Conservation (phyloP, 2,888 invertebrate genomes). For the Eucriotettix oculatus region DNA sequence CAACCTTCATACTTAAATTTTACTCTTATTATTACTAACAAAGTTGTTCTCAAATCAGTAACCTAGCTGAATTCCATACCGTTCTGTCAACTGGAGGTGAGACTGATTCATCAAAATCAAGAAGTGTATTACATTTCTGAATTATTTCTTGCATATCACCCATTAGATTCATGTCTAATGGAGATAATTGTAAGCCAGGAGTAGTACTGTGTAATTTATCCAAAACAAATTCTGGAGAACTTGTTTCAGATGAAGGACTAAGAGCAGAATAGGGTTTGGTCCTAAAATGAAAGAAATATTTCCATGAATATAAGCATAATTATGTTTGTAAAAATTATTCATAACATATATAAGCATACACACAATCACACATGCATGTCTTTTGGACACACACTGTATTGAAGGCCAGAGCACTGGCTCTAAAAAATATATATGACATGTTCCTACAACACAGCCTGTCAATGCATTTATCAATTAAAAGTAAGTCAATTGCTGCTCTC, state of each 20-base stretch:
- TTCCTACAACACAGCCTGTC: too few species aligned
- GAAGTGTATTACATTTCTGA: slow-evolving; percentile 19
- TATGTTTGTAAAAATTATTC: too few species aligned
- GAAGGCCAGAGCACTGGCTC: too few species aligned
- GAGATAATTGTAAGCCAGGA: slow-evolving; percentile 24
- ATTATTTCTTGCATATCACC: slow-evolving; percentile 46
- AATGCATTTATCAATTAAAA: too few species aligned
- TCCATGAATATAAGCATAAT: too few species aligned
- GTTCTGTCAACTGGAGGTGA: slow-evolving; percentile 41
- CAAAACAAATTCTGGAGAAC: background rate
- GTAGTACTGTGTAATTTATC: background rate
- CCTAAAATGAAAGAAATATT: background rate
- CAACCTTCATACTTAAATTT: too few species aligned
- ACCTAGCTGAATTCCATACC: slow-evolving; percentile 4
- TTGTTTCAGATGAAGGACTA: background rate
- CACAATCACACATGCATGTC: too few species aligned
- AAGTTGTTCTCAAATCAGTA: background rate
- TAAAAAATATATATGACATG: too few species aligned
- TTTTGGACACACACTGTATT: too few species aligned
- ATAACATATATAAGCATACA: too few species aligned
- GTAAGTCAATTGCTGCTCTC: too few species aligned
- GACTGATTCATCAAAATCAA: slow-evolving; percentile 23
- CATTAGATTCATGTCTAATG: slow-evolving; percentile 41
- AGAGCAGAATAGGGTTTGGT: background rate
- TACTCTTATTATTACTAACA: too few species aligned